Base-by-base conservation (phyloP, 2,888 invertebrate genomes). In the Stenodera caucasica region DNA sequence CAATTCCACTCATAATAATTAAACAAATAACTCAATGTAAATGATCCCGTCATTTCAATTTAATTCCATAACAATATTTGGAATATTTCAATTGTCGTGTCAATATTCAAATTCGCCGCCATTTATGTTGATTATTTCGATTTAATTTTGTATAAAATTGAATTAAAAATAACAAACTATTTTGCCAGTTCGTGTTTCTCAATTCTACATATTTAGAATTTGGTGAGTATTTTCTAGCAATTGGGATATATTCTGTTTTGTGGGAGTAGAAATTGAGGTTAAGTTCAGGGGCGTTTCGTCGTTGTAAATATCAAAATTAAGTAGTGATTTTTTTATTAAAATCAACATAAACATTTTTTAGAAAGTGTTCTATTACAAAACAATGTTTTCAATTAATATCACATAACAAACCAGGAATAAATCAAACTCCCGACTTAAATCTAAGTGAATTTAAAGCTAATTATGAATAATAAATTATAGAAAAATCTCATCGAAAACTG, bases 401-500 rank as follows among this genome's bases (percentile, higher is more conserved):
- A 45, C 45, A 37, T 37, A 45, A 45, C 45, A 21, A 45, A 18
- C 4, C 18, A 21, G 45, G 45, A 21, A 45, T 45, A 26, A 26
- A 26, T 4, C 1, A 14, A 37, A 8, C 37, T 21, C 21, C 21
- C 5, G 21, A 45, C 18, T 45, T 21, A 45, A 45, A 15, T 21
- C 4, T 21, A 11, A 12, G 21, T 35, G 14, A 4, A 35, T 21
- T 45, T 45, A 45, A 45, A 18, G 45, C 21, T 45, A 45, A 37
- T 15, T 5, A 21, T 21, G 9, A 45, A 45, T 45, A 45, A 45
- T 26, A 26, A 5, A 12, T 18, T 45, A 45, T 11, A 2, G 15
- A n/a, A 45, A 45, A 45, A 45, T 45, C 45, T 45, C 45, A 45
- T 45, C 18, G 11, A 11, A 45, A 45, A 45, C 21, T 45, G 45